Base-by-base conservation (phyloP, 2,113 vertebrate species). In the Petaurus breviceps region DNA sequence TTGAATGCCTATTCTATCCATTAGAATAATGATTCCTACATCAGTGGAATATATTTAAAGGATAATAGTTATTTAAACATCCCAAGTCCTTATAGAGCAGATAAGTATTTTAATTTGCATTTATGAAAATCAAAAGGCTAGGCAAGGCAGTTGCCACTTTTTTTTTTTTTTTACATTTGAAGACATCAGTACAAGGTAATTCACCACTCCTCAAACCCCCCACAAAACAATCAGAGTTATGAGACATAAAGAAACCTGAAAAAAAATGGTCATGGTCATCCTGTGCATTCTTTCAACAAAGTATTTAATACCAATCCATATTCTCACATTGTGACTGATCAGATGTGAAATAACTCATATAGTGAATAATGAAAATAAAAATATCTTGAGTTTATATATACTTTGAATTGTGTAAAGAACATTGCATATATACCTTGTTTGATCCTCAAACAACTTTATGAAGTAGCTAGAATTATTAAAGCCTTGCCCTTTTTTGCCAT, bases 1-100 rank as follows among this genome's bases (percentile, higher is more conserved):
- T 98, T 98, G 97, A 98, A 98, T 96, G 98, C 97, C 98, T 98
- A 89, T 98, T 98, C 98, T 97, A 97, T 98, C 98, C 95, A 51
- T 77, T 98, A 98, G 97, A 98, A 98, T 98, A 98, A 99, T 98
- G 98, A 97, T 94, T 96, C 97, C 91, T 92, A 96, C 98, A 97
- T 97, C 98, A 98, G 97, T 97, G 96, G 97, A 98, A 98, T 97
- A 97, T 97, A 97, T 93, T 97, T 98, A 98, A 97, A 94, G 98
- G 98, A 99, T 98, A 98, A 98, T 97, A 98, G 97, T 97, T 98
- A 98, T 98, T 98, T 98, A 99, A 99, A 98, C 98, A 98, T 91
- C 96, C 97, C 96, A 94, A 96, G 95, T 96, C 98, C 98, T 98
- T 97, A 97, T 94, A 93, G 92, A 91, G 97, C 95, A 98, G 98